Conservation (phyloP, 2,797 vertebrate genomes). For the Macropus fuliginosus region DNA sequence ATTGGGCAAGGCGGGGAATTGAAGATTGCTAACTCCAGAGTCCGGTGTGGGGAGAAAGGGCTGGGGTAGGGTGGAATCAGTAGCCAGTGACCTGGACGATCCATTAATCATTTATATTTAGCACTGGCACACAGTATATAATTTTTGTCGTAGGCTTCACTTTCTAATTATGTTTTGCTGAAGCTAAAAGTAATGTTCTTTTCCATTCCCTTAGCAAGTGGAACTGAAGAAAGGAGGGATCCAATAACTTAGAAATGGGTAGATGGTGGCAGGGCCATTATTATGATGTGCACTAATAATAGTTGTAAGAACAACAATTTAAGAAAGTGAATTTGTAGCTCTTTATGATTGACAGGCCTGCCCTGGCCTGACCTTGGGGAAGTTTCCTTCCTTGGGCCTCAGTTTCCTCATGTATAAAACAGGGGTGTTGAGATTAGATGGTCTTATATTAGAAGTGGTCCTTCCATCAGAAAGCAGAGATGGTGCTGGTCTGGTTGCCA, state of each 20-base stretch:
- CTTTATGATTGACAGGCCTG: background rate
- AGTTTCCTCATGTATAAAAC: background rate
- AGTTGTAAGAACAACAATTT: no score
- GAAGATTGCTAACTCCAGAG: constrained; percentile 3
- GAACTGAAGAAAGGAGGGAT: background rate
- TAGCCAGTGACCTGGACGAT: background rate
- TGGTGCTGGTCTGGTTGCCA: background rate
- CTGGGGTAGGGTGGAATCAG: background rate
- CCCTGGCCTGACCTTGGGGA: background rate
- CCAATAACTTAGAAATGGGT: background rate
- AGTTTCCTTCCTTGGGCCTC: background rate
- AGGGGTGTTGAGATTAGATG: background rate
- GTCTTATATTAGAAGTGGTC: background rate
- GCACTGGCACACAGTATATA: background rate
- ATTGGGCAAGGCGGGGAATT: background rate
- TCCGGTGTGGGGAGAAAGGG: background rate
- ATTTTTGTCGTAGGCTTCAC: background rate
- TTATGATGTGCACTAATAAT: background rate
- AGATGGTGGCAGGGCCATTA: background rate
- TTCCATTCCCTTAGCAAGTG: background rate
- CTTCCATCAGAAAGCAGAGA: background rate
- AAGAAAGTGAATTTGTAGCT: background rate
- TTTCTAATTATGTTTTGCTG: constrained; percentile 5
- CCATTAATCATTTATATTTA: background rate
- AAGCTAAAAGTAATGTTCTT: background rate